phyloP scores from a whole-genome alignment of 2,797 vertebrate genomes.

The Phaenicophaeus curvirostris region DNA sequence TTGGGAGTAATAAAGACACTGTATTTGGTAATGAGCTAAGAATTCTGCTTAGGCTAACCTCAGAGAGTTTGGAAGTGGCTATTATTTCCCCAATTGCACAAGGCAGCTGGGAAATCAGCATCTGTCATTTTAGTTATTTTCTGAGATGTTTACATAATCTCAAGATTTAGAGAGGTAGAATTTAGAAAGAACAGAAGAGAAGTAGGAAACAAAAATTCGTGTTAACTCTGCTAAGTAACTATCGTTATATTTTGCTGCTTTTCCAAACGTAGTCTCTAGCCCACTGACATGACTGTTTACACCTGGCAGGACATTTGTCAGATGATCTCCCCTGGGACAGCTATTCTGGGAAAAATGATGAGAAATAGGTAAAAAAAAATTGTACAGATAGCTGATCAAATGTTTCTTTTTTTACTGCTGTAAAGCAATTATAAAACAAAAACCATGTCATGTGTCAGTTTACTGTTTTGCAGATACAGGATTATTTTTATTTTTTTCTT shows the following conservation, averaged over 20 bases:
- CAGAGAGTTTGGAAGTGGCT: neutral
- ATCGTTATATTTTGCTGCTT: neutral
- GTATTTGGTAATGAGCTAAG: neutral
- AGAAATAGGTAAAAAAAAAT: neutral
- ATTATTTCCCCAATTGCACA: neutral
- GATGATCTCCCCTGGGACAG: neutral
- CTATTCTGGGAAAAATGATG: neutral
- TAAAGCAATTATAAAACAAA: neutral
- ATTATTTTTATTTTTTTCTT: neutral
- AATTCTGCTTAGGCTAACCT: neutral
- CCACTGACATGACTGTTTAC: neutral
- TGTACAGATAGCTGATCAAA: neutral
- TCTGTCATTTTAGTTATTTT: neutral
- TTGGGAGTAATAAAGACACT: neutral
- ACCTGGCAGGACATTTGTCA: neutral
- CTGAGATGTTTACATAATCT: neutral
- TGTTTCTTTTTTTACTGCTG: neutral
- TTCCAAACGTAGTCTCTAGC: neutral
- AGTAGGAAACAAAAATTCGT: neutral
- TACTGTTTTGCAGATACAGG: neutral
- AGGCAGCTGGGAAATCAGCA: neutral
- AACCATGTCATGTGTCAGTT: rapidly evolving
- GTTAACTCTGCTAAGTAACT: neutral
- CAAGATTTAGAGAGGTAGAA: neutral
- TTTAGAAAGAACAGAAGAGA: neutral